Evolutionary conservation across 2,797 vertebrate genomes (phyloP), one percentile per base, ranked within the genome.

Genomic region (Meda fulgida): DNA sequence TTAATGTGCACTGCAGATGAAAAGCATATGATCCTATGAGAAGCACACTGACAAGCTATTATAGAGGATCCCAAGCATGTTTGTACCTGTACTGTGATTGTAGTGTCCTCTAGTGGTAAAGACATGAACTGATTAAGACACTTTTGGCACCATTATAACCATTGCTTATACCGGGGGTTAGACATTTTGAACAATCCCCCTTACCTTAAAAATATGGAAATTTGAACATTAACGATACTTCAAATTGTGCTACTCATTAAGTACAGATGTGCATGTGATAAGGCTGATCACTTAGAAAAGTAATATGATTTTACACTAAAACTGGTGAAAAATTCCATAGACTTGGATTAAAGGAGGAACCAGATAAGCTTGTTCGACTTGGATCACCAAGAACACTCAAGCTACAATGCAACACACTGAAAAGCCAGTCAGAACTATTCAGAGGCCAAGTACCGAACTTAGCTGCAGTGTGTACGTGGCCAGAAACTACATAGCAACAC

Each of bases 1-100:
- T 91, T 91, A 90, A 90, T 92, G 95, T 92, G 90, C 92, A 92
- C 91, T 91, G 91, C 94, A 94, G 94, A 94, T 94, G 93, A 93
- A 95, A 94, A 92, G 91, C 93, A 88, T 89, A 88, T 92, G 91
- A 91, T 93, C 91, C 92, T 92, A 93, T 93, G 91, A 93, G 93
- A 94, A 92, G 90, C 91, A 90, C 92, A 91, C 90, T 93, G 92
- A 91, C 93, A 93, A 93, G 84, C 77, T 76, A 36, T 69, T 76
- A 51, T 76, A 58, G 53, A 82, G 55, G 29, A 70, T 78, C 43
- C 55, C 38, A 26, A 63, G n/a, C 34, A 81, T 70, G 76, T 38
- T 48, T n/a, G 8, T 58, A 29, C 29, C 21, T 80, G 60, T 78
- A 43, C 63, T 69, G 79, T 69, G 58, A 83, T 77, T 81, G 77